Evolutionary conservation across 35 echinoderm and acorn worm genomes (phyloP).

Genomic region (Lytechinus pictus): DNA sequence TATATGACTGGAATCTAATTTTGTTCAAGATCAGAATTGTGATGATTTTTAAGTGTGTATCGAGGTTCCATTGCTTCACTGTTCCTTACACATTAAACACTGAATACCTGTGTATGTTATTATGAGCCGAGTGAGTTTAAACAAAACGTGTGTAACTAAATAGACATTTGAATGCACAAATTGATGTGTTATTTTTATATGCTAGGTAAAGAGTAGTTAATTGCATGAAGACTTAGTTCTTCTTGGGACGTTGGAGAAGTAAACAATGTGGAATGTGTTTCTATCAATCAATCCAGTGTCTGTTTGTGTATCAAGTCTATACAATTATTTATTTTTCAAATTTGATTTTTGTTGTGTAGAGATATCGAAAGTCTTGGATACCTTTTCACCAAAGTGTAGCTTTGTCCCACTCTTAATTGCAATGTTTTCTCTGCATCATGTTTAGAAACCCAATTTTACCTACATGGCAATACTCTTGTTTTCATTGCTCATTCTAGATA

Average conservation of each 20-base stretch:
- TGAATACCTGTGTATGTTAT: background rate
- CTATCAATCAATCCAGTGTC: background rate
- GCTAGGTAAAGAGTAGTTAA: constrained; percentile 5
- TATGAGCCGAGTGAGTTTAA: background rate
- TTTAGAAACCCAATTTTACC: background rate
- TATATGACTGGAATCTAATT: background rate
- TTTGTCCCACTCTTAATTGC: background rate
- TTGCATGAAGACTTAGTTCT: background rate
- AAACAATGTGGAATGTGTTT: background rate
- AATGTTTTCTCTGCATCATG: background rate
- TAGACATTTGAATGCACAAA: constrained; percentile 13
- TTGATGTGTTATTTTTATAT: constrained; percentile 21
- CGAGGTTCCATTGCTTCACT: background rate
- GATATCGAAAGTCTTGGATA: background rate
- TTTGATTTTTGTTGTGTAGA: background rate
- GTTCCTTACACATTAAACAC: background rate
- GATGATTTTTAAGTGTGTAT: background rate
- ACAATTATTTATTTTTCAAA: background rate
- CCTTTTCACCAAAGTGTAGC: background rate
- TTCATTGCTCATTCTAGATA: background rate
- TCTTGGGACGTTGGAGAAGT: background rate
- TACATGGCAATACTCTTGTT: background rate
- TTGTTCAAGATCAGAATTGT: background rate
- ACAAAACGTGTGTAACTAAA: background rate
- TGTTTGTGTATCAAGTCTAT: constrained; percentile 7